A percentile compares a stretch with the other conserved stretches of the same genome.
phyloP scores from a whole-genome alignment of 2,888 invertebrate species.

The Tiphia femorata region DNA sequence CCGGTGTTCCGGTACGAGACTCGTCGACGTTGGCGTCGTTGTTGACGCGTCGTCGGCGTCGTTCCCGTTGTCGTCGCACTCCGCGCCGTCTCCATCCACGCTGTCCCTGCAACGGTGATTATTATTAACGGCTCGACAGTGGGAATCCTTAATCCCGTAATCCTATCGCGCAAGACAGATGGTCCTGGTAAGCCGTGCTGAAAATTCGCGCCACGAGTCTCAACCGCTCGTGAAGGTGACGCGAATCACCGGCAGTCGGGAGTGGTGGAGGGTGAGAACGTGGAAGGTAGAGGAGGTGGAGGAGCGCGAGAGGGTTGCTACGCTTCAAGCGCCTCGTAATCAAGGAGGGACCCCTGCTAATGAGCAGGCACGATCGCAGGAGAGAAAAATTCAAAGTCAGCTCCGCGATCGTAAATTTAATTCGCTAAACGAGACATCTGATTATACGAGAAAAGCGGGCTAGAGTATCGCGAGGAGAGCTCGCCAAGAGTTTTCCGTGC shows the following conservation, averaged over 20 bases:
- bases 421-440: neutral
- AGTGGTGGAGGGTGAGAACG: neutral
- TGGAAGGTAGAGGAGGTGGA: neutral
- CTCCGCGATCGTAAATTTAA: neutral
- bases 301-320: neutral
- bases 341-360: neutral
- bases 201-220: conserved; percentile 27
- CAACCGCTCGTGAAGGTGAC: conserved; percentile 8
- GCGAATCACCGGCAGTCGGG: neutral
- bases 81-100: too few species aligned
- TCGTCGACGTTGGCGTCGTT: neutral
- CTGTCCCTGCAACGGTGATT: conserved; percentile 40
- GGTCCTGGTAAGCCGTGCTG: conserved; percentile 43
- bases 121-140: conserved; percentile 49
- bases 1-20: neutral
- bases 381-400: conserved; percentile 5
- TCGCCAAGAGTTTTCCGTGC: too few species aligned
- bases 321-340: neutral
- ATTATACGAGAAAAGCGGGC: too few species aligned
- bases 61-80: conserved; percentile 12
- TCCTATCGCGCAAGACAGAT: conserved; percentile 52
- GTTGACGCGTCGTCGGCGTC: neutral
- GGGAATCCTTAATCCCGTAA: conserved; percentile 52
- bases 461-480: too few species aligned
- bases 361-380: conserved; percentile 2